Base-by-base conservation (phyloP, 2,797 vertebrate genomes). In the Pempheris klunzingeri region DNA sequence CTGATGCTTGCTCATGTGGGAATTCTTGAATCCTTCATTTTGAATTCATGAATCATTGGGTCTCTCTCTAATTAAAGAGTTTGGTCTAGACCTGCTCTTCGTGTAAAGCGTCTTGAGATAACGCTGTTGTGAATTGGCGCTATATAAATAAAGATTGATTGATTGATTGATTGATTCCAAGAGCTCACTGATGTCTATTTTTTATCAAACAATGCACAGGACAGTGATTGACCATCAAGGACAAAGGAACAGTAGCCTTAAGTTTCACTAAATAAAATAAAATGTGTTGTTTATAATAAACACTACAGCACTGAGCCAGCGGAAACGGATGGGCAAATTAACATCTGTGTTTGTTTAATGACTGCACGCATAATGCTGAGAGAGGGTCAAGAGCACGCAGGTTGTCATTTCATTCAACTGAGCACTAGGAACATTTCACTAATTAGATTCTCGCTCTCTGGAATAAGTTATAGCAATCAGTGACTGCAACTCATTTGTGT, bases 341-440 rank as follows among this genome's bases (percentile, higher is more conserved):
- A 61, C 65, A 55, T 73, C 53, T 57, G 58, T 52, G 57, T 63
- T 66, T 53, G 26, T 58, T 47, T 22, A 79, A n/a, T 5, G 12
- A 36, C 22, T 13, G 12, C 70, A 32, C 4, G 9, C 49, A 15
- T 6, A 4, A 55, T 17, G 62, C 71, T 24, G 20, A 49, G 66
- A 52, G 36, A 14, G 44, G 71, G 67, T 75, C 71, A 22, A 58
- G 67, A 62, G 38, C 13, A 34, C 30, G 55, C 43, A 59, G 61
- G 66, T 60, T 44, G 70, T 61, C 9, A 57, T 75, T 83, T 61
- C 14, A 46, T 26, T 71, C 47, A 46, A 41, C n/a, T 28, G 2
- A 49, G 47, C 34, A 20, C 39, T 54, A 9, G 0, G n/a, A 15
- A 55, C 41, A 73, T 34, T 15, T 54, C 12, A 22, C 30, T 46